Percentiles rank a stretch among this genome's conserved stretches.
Evolutionary conservation across 1,140 invertebrate species (phyloP).

Genomic region (Drosophila athabasca): DNA sequence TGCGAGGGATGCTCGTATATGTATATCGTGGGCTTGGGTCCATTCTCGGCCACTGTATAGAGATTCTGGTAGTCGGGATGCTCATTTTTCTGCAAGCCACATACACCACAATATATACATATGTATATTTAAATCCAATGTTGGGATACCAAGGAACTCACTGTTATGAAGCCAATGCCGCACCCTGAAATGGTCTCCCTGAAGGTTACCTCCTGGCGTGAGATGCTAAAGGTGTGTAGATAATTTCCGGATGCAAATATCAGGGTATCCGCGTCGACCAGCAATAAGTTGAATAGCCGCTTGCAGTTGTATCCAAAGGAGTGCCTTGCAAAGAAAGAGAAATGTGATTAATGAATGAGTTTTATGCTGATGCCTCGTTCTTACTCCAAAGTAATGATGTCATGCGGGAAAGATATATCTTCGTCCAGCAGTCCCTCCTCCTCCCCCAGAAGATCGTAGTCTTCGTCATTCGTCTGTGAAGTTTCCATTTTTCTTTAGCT

Average conservation of each 20-base stretch:
- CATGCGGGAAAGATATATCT: constrained; percentile 46
- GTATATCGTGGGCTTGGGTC: constrained; percentile 90
- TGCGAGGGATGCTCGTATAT: constrained; percentile 93
- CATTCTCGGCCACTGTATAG: constrained; percentile 94
- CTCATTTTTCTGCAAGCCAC: constrained; percentile 88
- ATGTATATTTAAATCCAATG: neutral
- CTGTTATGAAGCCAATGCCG: constrained; percentile 91
- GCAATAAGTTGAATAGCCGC: constrained; percentile 91
- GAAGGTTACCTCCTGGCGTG: constrained; percentile 87
- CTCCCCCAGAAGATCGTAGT: constrained; percentile 31
- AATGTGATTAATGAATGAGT: neutral
- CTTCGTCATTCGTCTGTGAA: constrained; percentile 20
- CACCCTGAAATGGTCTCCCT: constrained; percentile 89
- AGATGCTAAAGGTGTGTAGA: constrained; percentile 90
- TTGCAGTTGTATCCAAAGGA: constrained; percentile 95
- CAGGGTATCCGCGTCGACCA: constrained; percentile 89
- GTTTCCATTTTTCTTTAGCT: constrained; percentile 46
- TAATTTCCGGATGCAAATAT: constrained; percentile 92
- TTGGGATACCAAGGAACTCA: constrained; percentile 80
- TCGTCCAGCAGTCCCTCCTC: constrained; percentile 47
- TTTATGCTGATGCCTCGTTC: neutral
- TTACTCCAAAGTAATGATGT: constrained; percentile 64
- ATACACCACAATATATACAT: constrained; percentile 1
- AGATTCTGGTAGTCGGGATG: constrained; percentile 86
- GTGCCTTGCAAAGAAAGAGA: constrained; percentile 85